Conservation (phyloP, 2,888 invertebrate species). For the Xiphydria camelus region DNA sequence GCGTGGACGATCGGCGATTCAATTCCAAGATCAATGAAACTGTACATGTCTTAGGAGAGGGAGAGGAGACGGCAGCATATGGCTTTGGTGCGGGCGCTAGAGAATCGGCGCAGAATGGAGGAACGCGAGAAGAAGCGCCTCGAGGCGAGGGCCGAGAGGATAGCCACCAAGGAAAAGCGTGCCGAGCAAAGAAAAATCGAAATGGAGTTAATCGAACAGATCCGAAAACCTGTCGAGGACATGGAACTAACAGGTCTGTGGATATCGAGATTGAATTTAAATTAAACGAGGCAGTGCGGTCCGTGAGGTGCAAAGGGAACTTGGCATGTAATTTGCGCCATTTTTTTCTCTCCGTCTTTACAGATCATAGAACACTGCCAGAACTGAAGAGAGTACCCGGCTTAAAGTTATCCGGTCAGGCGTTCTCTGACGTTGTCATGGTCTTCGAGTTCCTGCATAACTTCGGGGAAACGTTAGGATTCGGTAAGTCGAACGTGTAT, state of each 20-base stretch:
- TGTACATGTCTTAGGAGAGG: conserved; percentile 67
- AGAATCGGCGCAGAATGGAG: conserved; percentile 83
- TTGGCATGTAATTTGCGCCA: neutral
- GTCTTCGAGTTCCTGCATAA: conserved; percentile 96
- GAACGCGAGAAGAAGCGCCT: conserved; percentile 79
- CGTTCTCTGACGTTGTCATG: conserved; percentile 91
- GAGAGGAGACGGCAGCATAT: conserved; percentile 90
- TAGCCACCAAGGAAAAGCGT: conserved; percentile 83
- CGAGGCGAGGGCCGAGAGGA: conserved; percentile 79
- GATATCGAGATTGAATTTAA: neutral
- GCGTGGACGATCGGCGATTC: too few species aligned
- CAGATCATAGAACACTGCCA: conserved; percentile 73
- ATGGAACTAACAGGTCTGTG: conserved; percentile 70
- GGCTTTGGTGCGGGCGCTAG: conserved; percentile 83
- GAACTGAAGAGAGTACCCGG: conserved; percentile 77
- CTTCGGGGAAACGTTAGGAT: conserved; percentile 92
- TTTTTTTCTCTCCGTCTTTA: conserved; percentile 17
- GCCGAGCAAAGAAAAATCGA: conserved; percentile 72
- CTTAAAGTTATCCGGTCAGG: conserved; percentile 80
- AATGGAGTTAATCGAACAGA: conserved; percentile 69
- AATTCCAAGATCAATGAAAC: too few species aligned
- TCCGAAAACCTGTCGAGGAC: conserved; percentile 89
- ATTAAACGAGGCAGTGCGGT: too few species aligned
- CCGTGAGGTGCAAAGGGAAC: too few species aligned
- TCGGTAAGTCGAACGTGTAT: conserved; percentile 67